A percentile compares a stretch with the other conserved stretches of the same genome.
Evolutionary conservation across 1,140 invertebrate genomes (phyloP).

Genomic region (Lasaia peninsularis): DNA sequence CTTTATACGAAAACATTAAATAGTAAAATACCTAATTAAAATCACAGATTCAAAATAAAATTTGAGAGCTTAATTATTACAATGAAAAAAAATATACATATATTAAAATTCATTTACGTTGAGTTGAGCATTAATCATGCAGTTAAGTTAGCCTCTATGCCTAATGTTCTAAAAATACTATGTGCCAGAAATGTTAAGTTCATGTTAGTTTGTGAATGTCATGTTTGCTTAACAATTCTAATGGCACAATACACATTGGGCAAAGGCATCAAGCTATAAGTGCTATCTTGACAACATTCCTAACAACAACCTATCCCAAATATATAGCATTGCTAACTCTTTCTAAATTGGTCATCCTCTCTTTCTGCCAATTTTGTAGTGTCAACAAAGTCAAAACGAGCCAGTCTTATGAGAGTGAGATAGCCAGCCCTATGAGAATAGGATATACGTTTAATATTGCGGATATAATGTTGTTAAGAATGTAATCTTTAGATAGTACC

Average conservation of each 20-base stretch:
- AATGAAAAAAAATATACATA: constrained; percentile 25
- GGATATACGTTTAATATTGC: too few species aligned
- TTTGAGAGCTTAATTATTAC: constrained; percentile 55
- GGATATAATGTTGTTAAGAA: too few species aligned
- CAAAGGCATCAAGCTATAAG: not conserved
- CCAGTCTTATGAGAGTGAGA: too few species aligned
- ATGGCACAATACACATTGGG: not conserved
- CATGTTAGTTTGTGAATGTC: constrained; percentile 28
- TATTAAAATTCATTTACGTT: constrained; percentile 13
- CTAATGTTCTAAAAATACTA: constrained; percentile 18
- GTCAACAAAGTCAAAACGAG: too few species aligned
- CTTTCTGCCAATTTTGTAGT: too few species aligned
- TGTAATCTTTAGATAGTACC: too few species aligned
- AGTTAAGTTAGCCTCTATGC: constrained; percentile 15
- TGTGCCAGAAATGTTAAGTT: constrained; percentile 15
- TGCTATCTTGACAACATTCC: not conserved
- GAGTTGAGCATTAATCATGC: constrained; percentile 17
- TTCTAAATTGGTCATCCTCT: too few species aligned
- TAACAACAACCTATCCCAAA: too few species aligned
- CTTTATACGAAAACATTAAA: constrained; percentile 46
- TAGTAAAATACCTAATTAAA: constrained; percentile 60
- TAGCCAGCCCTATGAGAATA: too few species aligned
- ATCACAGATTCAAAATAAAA: constrained; percentile 66
- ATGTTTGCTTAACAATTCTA: constrained; percentile 23
- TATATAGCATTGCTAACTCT: too few species aligned